phyloP scores from a whole-genome alignment of 2,888 invertebrate species.

The Hypolimnas misippus region DNA sequence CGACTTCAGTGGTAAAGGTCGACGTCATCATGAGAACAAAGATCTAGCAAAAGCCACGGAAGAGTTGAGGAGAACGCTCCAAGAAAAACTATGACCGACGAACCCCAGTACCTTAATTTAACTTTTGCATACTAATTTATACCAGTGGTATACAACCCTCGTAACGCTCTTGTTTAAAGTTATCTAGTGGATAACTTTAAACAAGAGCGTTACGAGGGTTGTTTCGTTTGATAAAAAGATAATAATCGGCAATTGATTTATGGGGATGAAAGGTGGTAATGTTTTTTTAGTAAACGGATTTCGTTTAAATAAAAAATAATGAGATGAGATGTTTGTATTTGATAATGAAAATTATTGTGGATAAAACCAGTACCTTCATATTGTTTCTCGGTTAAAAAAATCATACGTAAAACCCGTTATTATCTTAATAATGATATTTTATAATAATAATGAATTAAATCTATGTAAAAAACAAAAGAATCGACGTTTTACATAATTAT shows the following conservation, averaged over 20 bases:
- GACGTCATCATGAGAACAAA: constrained; percentile 77
- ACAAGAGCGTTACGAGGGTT: constrained; percentile 1
- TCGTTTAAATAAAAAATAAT: neutral
- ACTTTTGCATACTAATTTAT: constrained; percentile 23
- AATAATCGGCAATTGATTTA: neutral
- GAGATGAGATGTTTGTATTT: too few species aligned
- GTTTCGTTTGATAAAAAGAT: constrained; percentile 4
- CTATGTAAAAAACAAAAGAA: too few species aligned
- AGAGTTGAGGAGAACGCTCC: constrained; percentile 89
- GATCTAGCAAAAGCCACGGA: constrained; percentile 88
- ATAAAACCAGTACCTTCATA: too few species aligned
- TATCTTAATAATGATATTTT: too few species aligned
- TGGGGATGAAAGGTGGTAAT: neutral
- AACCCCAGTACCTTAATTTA: constrained; percentile 15
- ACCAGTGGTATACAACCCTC: constrained; percentile 8
- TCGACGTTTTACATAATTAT: neutral
- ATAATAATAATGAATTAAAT: too few species aligned
- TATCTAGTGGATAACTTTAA: constrained; percentile 3
- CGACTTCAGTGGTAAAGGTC: constrained; percentile 76
- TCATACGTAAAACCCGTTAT: too few species aligned
- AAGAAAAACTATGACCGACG: constrained; percentile 88
- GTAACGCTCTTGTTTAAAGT: constrained; percentile 1
- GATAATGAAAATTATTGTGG: too few species aligned
- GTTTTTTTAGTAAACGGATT: neutral
- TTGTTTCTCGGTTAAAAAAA: too few species aligned